These are phyloP conservation scores for Syrphus vitripennis DNA, from an alignment of 2,888 invertebrate genomes.

Conservation along the genomic window DNA sequence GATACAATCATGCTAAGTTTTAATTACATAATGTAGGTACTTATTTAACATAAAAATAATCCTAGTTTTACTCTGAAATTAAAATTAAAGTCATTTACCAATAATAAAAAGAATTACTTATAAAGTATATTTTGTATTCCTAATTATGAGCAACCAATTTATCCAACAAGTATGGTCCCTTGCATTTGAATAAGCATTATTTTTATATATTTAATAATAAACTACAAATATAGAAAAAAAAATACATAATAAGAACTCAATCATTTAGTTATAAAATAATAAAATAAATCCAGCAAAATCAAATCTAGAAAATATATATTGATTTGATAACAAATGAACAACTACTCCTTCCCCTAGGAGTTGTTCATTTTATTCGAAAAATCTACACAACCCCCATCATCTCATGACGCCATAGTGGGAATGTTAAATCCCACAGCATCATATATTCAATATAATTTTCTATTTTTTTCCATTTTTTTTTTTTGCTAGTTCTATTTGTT, in stretches of 20 bases:
- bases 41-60: too few species aligned
- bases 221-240: background rate
- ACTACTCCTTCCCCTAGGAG: background rate
- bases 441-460: conserved; percentile 32
- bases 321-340: conserved; percentile 36
- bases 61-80: too few species aligned
- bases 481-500: conserved; percentile 17
- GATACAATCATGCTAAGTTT: too few species aligned
- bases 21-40: too few species aligned
- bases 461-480: conserved; percentile 1
- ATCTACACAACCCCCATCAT: background rate
- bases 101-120: too few species aligned
- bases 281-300: conserved; percentile 5
- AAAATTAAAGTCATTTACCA: too few species aligned
- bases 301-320: conserved; percentile 22
- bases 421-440: conserved; percentile 26
- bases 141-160: background rate
- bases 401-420: background rate
- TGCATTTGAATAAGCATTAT: background rate
- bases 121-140: too few species aligned
- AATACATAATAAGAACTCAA: background rate
- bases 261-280: background rate
- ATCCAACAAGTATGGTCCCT: too few species aligned
- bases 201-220: background rate
- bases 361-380: background rate